A percentile compares a stretch with the other conserved stretches of the same genome.
Evolutionary conservation across 2,888 invertebrate genomes (phyloP).

Genomic region (Abrostola triplasia): DNA sequence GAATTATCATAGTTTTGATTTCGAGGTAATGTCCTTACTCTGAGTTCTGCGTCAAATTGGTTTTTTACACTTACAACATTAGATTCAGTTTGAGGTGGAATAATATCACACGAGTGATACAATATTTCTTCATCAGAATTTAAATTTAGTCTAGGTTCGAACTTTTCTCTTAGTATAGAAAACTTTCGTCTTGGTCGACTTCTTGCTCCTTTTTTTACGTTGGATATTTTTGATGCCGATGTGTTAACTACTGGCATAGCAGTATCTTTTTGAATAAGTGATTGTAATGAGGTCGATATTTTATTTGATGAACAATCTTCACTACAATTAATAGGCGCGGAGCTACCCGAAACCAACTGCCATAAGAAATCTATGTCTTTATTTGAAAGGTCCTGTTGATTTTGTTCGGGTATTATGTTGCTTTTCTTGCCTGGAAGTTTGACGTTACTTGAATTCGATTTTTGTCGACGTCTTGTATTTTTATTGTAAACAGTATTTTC

Average conservation of each 20-base stretch:
- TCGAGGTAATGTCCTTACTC: constrained; percentile 45
- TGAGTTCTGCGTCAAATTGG: constrained; percentile 60
- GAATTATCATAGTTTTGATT: constrained; percentile 60
- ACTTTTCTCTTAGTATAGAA: constrained; percentile 88
- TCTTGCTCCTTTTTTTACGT: constrained; percentile 76
- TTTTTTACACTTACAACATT: constrained; percentile 69
- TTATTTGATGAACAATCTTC: constrained; percentile 77
- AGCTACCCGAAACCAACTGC: constrained; percentile 82
- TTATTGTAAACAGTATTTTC: constrained; percentile 64
- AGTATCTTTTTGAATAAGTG: constrained; percentile 82
- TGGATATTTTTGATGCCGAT: constrained; percentile 71
- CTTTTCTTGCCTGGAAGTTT: constrained; percentile 71
- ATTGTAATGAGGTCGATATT: constrained; percentile 81
- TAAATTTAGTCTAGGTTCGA: constrained; percentile 84
- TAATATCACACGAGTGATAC: constrained; percentile 76
- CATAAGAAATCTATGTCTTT: constrained; percentile 83
- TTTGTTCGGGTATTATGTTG: constrained; percentile 69
- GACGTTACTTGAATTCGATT: constrained; percentile 61
- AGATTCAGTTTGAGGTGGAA: constrained; percentile 64
- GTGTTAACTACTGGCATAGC: constrained; percentile 62
- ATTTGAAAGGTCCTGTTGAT: constrained; percentile 75
- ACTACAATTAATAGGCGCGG: constrained; percentile 66
- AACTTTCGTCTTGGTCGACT: constrained; percentile 88
- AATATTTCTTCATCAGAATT: constrained; percentile 84
- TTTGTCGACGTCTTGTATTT: constrained; percentile 70